A percentile compares a stretch with the other conserved stretches of the same genome.
These are phyloP conservation scores for Thaumetopoea pityocampa DNA, from an alignment of 1,140 invertebrate species.

Conservation along the genomic window DNA sequence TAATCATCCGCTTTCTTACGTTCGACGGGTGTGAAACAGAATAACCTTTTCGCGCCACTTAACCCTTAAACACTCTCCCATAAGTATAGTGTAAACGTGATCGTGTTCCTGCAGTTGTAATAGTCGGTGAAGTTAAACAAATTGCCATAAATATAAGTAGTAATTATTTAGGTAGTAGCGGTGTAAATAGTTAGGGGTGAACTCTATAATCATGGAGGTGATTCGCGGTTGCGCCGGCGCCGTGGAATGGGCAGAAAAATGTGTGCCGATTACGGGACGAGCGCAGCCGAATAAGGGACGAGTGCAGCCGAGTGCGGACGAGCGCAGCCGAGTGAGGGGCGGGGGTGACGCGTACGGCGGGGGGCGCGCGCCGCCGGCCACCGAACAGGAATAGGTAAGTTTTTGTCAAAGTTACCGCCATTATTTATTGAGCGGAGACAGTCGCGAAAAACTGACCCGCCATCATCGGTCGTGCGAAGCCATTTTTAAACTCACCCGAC, in stretches of 20 bases:
- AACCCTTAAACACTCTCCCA: conserved; percentile 68
- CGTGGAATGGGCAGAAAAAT: conserved; percentile 66
- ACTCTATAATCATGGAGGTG: conserved; percentile 53
- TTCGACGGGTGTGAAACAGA: conserved; percentile 53
- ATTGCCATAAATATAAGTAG: conserved; percentile 75
- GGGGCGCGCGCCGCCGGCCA: conserved; percentile 59
- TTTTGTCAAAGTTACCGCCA: conserved; percentile 72
- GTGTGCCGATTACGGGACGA: conserved; percentile 36
- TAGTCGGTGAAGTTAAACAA: conserved; percentile 74
- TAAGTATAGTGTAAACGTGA: conserved; percentile 73
- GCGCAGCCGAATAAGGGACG: conserved; percentile 25
- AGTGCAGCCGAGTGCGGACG: conserved; percentile 26
- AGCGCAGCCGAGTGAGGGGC: conserved; percentile 13
- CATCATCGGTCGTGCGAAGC: conserved; percentile 60
- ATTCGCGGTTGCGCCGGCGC: conserved; percentile 60
- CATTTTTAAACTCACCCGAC: conserved; percentile 68
- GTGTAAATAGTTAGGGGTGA: conserved; percentile 72
- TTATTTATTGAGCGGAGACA: conserved; percentile 74
- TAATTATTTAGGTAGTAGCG: conserved; percentile 63
- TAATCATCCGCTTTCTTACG: conserved; percentile 46
- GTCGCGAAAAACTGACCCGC: conserved; percentile 70
- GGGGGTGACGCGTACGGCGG: conserved; percentile 19
- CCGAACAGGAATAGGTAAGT: conserved; percentile 72
- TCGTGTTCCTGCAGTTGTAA: conserved; percentile 74
- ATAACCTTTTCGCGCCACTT: conserved; percentile 63